Percentiles rank a stretch among this genome's conserved stretches.
Conservation (phyloP, 1,140 invertebrate genomes). For the Drosophila willistoni region DNA sequence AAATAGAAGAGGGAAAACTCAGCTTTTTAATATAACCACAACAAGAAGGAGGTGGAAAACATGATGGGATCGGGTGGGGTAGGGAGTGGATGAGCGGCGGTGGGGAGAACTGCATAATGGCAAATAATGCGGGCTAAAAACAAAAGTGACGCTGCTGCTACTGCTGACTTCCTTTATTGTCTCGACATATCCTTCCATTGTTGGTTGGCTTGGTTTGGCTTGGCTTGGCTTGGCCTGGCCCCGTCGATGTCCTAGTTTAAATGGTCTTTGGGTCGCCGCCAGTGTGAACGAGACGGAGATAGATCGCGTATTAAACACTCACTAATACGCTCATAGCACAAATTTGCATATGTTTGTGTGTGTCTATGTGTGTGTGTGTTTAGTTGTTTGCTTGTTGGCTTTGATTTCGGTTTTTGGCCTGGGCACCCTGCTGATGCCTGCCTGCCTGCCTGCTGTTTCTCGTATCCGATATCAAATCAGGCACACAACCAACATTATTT, state of each 20-base stretch:
- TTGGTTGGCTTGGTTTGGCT: conserved; percentile 25
- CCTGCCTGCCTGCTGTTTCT: conserved; percentile 20
- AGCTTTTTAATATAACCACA: conserved; percentile 22
- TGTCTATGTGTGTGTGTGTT: conserved; percentile 31
- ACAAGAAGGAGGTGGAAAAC: conserved; percentile 6
- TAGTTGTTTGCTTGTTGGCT: conserved; percentile 66
- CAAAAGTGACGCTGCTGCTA: conserved; percentile 62
- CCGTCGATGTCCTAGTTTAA: conserved; percentile 72
- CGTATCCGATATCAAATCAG: conserved; percentile 71
- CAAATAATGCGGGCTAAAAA: conserved; percentile 74
- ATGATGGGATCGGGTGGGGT: not conserved
- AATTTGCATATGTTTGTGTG: conserved; percentile 25
- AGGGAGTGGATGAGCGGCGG: not conserved
- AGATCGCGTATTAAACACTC: conserved; percentile 71
- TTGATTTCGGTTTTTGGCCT: conserved; percentile 63
- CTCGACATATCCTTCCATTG: conserved; percentile 72
- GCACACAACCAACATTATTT: conserved; percentile 49
- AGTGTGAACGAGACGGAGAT: conserved; percentile 24
- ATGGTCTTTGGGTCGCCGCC: conserved; percentile 69
- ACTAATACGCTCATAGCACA: conserved; percentile 52
- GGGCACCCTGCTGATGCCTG: conserved; percentile 13
- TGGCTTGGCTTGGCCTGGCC: conserved; percentile 25
- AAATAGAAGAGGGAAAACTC: conserved; percentile 4
- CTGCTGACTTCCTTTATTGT: conserved; percentile 67
- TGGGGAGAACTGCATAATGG: conserved; percentile 52